Evolutionary conservation across 2,888 invertebrate species (phyloP), one percentile per base, ranked within the genome.

Genomic region (Orchestes rusci): DNA sequence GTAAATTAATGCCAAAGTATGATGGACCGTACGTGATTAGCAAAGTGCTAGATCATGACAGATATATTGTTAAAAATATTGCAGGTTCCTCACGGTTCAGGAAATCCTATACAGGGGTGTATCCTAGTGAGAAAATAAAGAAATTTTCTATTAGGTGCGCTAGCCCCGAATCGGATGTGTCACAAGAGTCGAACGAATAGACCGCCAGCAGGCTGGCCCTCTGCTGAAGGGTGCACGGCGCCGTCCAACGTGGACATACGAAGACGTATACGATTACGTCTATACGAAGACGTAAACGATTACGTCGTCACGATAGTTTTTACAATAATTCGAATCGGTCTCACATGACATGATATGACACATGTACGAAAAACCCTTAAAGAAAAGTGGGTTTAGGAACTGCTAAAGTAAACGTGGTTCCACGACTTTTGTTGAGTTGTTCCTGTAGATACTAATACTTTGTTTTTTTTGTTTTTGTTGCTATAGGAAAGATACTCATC

Each of bases 201-300:
- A 23, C 23, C 5, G 10, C 23, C 23, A 23, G 23, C 23, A 7
- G 23, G 10, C 10, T 23, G 23, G 23, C 23, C 23, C 5, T 23
- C 23, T 23, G 23, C 23, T 23, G 23, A 23, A 23, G 23, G 23
- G 23, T 23, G 23, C 23, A 23, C 23, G 23, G 23, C 23, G 23
- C 23, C 23, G 10, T 23, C 23, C 23, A 23, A 23, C 23, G 23
- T 23, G 23, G 23, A 23, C 10, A 23, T 23, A 23, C 23, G 23
- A 23, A 23, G 23, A 23, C 23, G 23, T 23, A 23, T 7, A 23
- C 23, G 23, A 23, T 23, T 23, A 10, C 23, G 23, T 23, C 23
- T 7, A 5, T 23, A 23, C 23, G 23, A 23, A 7, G 23, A 10
- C 10, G 5, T 7, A 5, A 23, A 23, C 23, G 23, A 23, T n/a